These are phyloP conservation scores for Gymnosoma rotundatum DNA, from an alignment of 2,888 invertebrate species.

Conservation along the genomic window DNA sequence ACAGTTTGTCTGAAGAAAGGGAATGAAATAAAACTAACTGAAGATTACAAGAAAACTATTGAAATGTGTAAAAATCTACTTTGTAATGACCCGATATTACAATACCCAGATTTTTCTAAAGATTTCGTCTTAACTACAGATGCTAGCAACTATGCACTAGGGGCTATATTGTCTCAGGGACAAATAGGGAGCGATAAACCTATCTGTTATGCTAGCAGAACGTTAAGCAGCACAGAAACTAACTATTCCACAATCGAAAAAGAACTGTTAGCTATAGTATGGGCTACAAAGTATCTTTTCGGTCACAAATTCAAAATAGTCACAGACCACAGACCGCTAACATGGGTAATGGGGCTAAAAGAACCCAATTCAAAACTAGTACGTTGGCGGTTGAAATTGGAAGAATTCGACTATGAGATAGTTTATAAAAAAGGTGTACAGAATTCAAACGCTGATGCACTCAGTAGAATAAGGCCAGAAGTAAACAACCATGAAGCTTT, in stretches of 20 bases:
- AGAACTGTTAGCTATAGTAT: constrained; percentile 74
- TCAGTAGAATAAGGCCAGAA: not conserved
- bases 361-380: constrained; percentile 59
- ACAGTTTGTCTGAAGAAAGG: constrained; percentile 67
- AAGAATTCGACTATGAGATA: constrained; percentile 1
- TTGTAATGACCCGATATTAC: constrained; percentile 74
- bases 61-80: constrained; percentile 55
- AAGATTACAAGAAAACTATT: constrained; percentile 46
- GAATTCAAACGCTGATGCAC: not conserved
- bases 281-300: constrained; percentile 75
- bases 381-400: constrained; percentile 44
- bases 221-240: constrained; percentile 70
- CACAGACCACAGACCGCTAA: constrained; percentile 77
- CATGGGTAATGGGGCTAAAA: constrained; percentile 71
- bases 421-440: not conserved
- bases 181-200: constrained; percentile 69
- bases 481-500: too few relatives aligned
- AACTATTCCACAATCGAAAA: constrained; percentile 75
- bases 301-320: constrained; percentile 75
- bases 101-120: constrained; percentile 73
- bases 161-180: constrained; percentile 73
- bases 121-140: constrained; percentile 75
- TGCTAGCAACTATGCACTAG: constrained; percentile 73
- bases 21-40: constrained; percentile 38
- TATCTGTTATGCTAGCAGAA: constrained; percentile 71